Base-by-base conservation (phyloP, 2,113 vertebrate species). In the Takifugu bimaculatus region DNA sequence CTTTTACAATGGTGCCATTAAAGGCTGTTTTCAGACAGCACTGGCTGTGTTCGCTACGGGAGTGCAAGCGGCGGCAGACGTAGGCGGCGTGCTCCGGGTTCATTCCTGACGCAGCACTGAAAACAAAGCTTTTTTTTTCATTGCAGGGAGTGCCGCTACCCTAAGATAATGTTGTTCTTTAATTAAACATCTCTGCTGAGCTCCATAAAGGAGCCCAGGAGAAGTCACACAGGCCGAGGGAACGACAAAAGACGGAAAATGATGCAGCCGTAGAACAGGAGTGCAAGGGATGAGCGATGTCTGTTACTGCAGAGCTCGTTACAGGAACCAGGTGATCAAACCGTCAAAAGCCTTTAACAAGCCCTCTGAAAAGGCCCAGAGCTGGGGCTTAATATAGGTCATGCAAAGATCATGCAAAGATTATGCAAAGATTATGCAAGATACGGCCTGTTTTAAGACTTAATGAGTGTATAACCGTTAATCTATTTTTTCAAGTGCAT, bases 131-230 rank as follows among this genome's bases (percentile, higher is more conserved):
- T 75, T 78, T 68, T 39, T 39, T 39, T 67, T 70, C 70, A 14
- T 28, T 35, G 69, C 26, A 11, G 72, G 86, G 80, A 63, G 80
- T 73, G 62, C 58, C 65, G 61, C 67, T 69, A 65, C 77, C 61
- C 66, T 85, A 77, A 83, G 66, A 88, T 80, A 88, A 87, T 91
- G 89, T 91, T 91, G 83, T 90, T 88, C 77, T 91, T 90, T 89
- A 88, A 92, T 92, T 91, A 90, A 89, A 85, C 70, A 73, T 85
- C 68, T 78, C 59, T 83, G 74, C 74, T 29, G 20, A 32, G 60
- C 35, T 26, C 56, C 35, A 63, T 62, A 27, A 51, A 65, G 27
- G 15, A 9, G 74, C 15, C 25, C 65, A 62, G 67, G 65, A 60
- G 64, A 61, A 27, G 50, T n/a, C 53, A 57, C 13, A 26, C 45